Evolutionary conservation across 2,888 invertebrate genomes (phyloP).

Genomic region (Agonum fuliginosum): DNA sequence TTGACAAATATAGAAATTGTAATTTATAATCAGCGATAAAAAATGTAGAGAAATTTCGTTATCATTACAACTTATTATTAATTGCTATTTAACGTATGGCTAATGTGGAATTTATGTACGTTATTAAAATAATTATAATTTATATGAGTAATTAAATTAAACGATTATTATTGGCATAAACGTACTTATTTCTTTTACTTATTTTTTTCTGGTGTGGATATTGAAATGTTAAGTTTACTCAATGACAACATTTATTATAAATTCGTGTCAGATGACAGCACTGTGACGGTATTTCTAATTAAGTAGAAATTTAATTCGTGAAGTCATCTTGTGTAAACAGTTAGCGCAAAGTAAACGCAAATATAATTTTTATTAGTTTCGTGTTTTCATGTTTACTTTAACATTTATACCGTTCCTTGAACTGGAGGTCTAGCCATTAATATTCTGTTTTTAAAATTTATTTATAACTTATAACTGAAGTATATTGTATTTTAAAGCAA

Average conservation of each 20-base stretch:
- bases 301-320: neutral
- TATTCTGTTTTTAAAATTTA: too few relatives aligned
- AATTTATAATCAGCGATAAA: slow-evolving; percentile 8
- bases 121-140: neutral
- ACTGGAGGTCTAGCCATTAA: neutral
- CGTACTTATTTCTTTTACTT: neutral
- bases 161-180: neutral
- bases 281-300: slow-evolving; percentile 6
- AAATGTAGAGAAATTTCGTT: slow-evolving; percentile 11
- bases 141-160: neutral
- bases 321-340: slow-evolving; percentile 36
- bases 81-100: slow-evolving; percentile 8
- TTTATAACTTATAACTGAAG: neutral
- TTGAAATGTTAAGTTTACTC: neutral
- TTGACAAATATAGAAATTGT: slow-evolving; percentile 48
- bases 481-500: neutral
- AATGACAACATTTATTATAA: slow-evolving; percentile 10
- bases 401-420: slow-evolving; percentile 18
- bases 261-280: slow-evolving; percentile 11
- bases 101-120: neutral
- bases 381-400: slow-evolving; percentile 24
- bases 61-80: slow-evolving; percentile 9
- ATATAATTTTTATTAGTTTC: neutral
- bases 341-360: neutral
- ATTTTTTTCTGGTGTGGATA: too few relatives aligned